Evolutionary conservation across 2,797 vertebrate genomes (phyloP).

Genomic region (Denticeps clupeoides): DNA sequence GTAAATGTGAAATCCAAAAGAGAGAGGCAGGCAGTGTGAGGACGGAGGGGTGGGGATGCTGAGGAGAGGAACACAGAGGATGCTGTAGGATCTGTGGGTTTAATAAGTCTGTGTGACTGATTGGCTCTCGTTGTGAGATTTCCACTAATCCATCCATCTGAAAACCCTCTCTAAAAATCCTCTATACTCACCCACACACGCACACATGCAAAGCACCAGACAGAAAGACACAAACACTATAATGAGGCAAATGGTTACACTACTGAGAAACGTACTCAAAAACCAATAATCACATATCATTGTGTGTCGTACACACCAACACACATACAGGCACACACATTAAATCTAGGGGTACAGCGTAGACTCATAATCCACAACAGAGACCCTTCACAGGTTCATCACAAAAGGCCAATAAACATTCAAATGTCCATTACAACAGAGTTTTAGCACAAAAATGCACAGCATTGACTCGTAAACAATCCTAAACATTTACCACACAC

Average conservation of each 20-base stretch:
- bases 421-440: too few relatives aligned
- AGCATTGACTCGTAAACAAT: too few relatives aligned
- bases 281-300: slow-evolving; percentile 5
- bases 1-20: too few relatives aligned
- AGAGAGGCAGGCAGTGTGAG: background rate
- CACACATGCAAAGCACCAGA: background rate
- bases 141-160: slow-evolving; percentile 60
- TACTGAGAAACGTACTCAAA: too few relatives aligned
- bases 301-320: slow-evolving; percentile 4
- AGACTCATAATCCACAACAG: too few relatives aligned
- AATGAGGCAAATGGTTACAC: too few relatives aligned
- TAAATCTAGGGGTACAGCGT: too few relatives aligned
- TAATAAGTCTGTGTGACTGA: slow-evolving; percentile 60
- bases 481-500: too few relatives aligned
- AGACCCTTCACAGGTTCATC: too few relatives aligned
- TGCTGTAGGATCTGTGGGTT: slow-evolving; percentile 39
- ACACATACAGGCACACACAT: slow-evolving; percentile 14
- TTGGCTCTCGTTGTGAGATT: slow-evolving; percentile 56
- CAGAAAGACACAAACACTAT: too few relatives aligned
- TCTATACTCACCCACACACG: slow-evolving; percentile 22
- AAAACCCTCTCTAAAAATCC: slow-evolving; percentile 39
- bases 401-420: too few relatives aligned
- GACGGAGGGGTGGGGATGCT: background rate
- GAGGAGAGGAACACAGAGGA: slow-evolving; percentile 3
- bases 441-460: too few relatives aligned